A percentile compares a stretch with the other conserved stretches of the same genome.
Conservation (phyloP, 2,797 vertebrate species). For the Spea hammondii region DNA sequence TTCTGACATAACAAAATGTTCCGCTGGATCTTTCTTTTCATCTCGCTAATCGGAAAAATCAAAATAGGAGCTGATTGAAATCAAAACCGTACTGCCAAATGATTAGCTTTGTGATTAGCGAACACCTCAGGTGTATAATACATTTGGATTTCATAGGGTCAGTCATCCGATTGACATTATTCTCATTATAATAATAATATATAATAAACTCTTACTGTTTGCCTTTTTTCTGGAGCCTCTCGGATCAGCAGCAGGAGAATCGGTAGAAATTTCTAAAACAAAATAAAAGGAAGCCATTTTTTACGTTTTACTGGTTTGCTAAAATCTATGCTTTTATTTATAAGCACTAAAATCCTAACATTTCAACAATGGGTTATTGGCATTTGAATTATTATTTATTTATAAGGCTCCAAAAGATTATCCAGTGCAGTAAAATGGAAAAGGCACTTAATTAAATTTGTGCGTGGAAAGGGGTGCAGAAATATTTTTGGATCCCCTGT, state of each 20-base stretch:
- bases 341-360: no score
- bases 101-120: conserved; percentile 52
- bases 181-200: conserved; percentile 49
- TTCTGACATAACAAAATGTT: conserved; percentile 43
- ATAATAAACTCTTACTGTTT: conserved; percentile 48
- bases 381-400: no score
- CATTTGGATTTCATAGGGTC: conserved; percentile 48
- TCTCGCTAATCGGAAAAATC: conserved; percentile 44
- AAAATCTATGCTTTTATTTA: no score
- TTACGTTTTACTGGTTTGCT: neutral
- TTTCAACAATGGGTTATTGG: no score
- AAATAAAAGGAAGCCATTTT: neutral
- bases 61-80: conserved; percentile 49
- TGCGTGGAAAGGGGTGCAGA: no score
- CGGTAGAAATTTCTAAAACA: neutral
- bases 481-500: no score
- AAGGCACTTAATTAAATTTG: no score
- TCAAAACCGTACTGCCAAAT: conserved; percentile 48
- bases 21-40: conserved; percentile 31
- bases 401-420: no score
- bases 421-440: no score
- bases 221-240: conserved; percentile 15
- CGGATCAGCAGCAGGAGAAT: neutral
- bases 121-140: conserved; percentile 52
- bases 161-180: conserved; percentile 49